Percentiles rank a stretch among this genome's conserved stretches.
Evolutionary conservation across 2,797 vertebrate genomes (phyloP).

Genomic region (Anguilla megastoma): DNA sequence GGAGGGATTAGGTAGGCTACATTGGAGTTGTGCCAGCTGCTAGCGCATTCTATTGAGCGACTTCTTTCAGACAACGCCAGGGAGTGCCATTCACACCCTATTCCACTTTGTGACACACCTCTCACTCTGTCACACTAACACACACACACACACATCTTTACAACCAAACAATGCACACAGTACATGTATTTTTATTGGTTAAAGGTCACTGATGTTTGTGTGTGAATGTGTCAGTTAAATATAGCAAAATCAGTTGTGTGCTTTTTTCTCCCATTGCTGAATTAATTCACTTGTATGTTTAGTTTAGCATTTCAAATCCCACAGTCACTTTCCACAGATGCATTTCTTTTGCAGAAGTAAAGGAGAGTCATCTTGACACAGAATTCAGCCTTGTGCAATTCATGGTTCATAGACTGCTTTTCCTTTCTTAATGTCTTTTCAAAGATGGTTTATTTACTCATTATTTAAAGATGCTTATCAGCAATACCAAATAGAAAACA

Average conservation of each 20-base stretch:
- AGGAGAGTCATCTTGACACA: background rate
- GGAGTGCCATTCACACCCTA: slow-evolving; percentile 43
- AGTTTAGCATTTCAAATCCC: background rate
- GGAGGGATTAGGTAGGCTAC: slow-evolving; percentile 54
- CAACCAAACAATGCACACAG: background rate
- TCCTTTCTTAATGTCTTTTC: background rate
- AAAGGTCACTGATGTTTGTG: background rate
- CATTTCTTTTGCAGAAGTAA: background rate
- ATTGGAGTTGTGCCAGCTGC: slow-evolving; percentile 56
- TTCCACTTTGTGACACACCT: slow-evolving; percentile 31
- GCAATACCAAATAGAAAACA: no score
- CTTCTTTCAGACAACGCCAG: slow-evolving; percentile 30
- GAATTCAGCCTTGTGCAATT: background rate
- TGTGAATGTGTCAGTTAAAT: background rate
- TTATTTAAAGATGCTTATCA: background rate
- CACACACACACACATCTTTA: background rate
- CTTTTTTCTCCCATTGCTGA: background rate
- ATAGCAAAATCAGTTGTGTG: background rate
- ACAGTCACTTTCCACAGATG: background rate
- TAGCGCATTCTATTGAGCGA: slow-evolving; percentile 25
- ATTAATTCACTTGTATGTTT: background rate
- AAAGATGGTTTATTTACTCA: background rate
- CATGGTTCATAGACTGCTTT: background rate
- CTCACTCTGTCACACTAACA: background rate
- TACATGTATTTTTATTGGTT: background rate